Conservation (phyloP, 2,113 vertebrate species). For the Lichenostomus cassidix region DNA sequence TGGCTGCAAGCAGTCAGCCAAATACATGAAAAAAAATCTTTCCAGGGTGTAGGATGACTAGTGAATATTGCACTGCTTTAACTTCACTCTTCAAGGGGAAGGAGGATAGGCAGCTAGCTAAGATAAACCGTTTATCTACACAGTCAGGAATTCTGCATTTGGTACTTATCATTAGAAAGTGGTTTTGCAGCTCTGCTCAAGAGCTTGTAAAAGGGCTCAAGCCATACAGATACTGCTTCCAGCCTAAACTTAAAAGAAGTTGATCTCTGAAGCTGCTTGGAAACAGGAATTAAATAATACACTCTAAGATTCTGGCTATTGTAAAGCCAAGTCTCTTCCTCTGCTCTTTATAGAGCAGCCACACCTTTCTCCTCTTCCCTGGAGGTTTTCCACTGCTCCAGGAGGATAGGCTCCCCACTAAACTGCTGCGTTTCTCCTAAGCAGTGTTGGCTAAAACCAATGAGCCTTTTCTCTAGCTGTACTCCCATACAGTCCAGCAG, state of each 20-base stretch:
- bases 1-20: neutral
- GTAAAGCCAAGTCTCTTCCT: neutral
- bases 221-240: neutral
- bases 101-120: neutral
- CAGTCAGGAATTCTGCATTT: neutral
- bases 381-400: neutral
- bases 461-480: neutral
- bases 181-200: neutral
- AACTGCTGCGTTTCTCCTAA: neutral
- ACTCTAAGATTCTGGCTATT: neutral
- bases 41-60: neutral
- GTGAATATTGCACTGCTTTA: neutral
- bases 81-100: neutral
- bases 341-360: neutral
- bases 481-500: neutral
- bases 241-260: neutral
- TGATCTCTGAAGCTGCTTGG: neutral
- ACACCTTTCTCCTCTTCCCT: neutral
- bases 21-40: neutral
- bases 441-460: neutral
- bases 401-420: neutral
- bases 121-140: neutral
- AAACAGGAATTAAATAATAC: neutral
- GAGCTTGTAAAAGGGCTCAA: neutral
- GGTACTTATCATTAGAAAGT: neutral